Evolutionary conservation across 2,888 invertebrate genomes (phyloP), one percentile per base, ranked within the genome.

Genomic region (Norana najaformis): DNA sequence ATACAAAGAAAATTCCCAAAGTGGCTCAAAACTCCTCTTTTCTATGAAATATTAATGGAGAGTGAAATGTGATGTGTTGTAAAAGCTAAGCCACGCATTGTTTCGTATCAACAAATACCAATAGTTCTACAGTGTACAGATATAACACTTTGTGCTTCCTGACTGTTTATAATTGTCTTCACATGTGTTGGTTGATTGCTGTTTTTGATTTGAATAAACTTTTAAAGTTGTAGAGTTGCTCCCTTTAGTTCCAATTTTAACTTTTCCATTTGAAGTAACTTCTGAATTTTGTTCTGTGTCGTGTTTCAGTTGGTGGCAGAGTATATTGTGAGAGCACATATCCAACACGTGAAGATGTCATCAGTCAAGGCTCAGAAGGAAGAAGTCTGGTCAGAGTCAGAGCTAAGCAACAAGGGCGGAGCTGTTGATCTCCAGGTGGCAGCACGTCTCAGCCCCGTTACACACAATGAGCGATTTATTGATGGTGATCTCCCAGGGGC

Each of bases 401-500:
- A 30, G 47, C 39, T 30, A 88, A 37, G 20, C 83, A n/a, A 37
- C n/a, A 88, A 90, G 83, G 39, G n/a, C 34, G 82, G 69, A 2
- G 69, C 69, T 69, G 69, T n/a, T n/a, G n/a, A n/a, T 69, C 69
- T 69, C 47, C 47, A 47, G 23, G 23, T 23, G 20, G 47, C 47
- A 16, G 89, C 90, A 14, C 35, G 36, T 41, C 88, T 88, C n/a
- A 88, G 83, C 30, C 89, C 90, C 14, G 37, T 89, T 36, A 89
- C 83, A 83, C 89, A 90, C 16, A 89, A 53, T 14, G 85, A 90
- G 20, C 89, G 90, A n/a, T 85, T 91, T 36, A 37, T 90, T 36
- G 90, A 90, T 69, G 85, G 47, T 14, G 91, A 91, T 53, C 88
- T 91, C 30, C 82, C 90, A n/a, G 91, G 91, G n/a, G 83, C 90